Evolutionary conservation across 1,140 invertebrate species (phyloP).

Genomic region (Ceratitis capitata): DNA sequence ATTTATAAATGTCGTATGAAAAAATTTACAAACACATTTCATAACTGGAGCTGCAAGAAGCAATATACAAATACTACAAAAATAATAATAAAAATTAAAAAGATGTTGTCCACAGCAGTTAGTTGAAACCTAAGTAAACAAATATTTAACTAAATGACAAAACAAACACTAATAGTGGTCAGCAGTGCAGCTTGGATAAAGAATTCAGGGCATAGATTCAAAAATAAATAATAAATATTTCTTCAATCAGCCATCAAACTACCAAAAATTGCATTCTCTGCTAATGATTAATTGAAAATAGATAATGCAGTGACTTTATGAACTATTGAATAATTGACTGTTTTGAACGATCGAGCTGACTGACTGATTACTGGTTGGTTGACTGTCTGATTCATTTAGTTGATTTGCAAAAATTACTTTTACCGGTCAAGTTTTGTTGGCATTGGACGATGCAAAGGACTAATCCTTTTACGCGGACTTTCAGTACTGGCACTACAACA

Average conservation of each 20-base stretch:
- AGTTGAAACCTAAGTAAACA: too few species aligned
- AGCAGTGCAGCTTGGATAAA: too few species aligned
- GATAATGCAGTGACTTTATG: slow-evolving; percentile 2
- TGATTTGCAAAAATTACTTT: slow-evolving; percentile 49
- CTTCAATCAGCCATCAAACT: slow-evolving; percentile 23
- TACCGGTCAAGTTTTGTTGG: slow-evolving; percentile 65
- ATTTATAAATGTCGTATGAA: too few species aligned
- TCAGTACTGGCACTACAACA: slow-evolving; percentile 52
- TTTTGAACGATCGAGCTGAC: neutral
- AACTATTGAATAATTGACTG: neutral
- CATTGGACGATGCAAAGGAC: slow-evolving; percentile 65
- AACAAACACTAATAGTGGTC: too few species aligned
- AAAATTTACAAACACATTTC: too few species aligned
- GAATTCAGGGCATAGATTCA: neutral
- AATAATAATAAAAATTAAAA: too few species aligned
- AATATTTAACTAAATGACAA: too few species aligned
- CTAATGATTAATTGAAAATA: slow-evolving; percentile 37
- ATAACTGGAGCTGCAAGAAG: too few species aligned
- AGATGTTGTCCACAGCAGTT: too few species aligned
- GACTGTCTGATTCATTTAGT: slow-evolving; percentile 22
- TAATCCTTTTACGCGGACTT: slow-evolving; percentile 57
- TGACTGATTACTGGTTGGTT: neutral
- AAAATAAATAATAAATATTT: slow-evolving; percentile 13
- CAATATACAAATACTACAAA: too few species aligned
- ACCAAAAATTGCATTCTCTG: slow-evolving; percentile 22